Evolutionary conservation across 2,113 vertebrate species (phyloP).

Genomic region (Datnioides undecimradiatus): DNA sequence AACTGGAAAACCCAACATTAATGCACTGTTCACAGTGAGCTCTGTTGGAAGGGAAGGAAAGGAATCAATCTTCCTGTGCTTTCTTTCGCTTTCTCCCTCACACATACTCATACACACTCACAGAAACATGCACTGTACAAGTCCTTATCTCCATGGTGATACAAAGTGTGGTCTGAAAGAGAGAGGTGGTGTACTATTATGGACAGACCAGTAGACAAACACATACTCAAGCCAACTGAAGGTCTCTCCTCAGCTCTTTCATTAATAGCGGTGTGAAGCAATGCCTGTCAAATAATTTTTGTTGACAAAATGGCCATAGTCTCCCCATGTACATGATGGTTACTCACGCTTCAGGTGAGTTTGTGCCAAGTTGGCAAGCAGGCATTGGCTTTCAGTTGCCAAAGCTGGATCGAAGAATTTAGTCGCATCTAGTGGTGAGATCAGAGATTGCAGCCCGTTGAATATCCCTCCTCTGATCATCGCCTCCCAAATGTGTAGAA

Average conservation of each 20-base stretch:
- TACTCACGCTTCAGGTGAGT: neutral
- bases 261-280: neutral
- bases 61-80: neutral
- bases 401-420: no score
- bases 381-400: no score
- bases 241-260: neutral
- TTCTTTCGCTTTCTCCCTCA: neutral
- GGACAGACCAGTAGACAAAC: slow-evolving; percentile 31
- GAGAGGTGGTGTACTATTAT: slow-evolving; percentile 25
- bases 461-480: no score
- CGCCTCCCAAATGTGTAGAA: no score
- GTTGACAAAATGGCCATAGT: neutral
- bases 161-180: slow-evolving; percentile 38
- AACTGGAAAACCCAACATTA: neutral
- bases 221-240: slow-evolving; percentile 10
- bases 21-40: neutral
- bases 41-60: slow-evolving; percentile 7
- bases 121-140: slow-evolving; percentile 33
- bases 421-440: no score
- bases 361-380: no score
- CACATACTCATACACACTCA: neutral
- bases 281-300: neutral
- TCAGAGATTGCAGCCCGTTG: no score
- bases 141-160: slow-evolving; percentile 69
- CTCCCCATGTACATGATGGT: neutral